Evolutionary conservation across 1,140 invertebrate genomes (phyloP), one percentile per base, ranked within the genome.

Genomic region (Dufourea novaeangliae): DNA sequence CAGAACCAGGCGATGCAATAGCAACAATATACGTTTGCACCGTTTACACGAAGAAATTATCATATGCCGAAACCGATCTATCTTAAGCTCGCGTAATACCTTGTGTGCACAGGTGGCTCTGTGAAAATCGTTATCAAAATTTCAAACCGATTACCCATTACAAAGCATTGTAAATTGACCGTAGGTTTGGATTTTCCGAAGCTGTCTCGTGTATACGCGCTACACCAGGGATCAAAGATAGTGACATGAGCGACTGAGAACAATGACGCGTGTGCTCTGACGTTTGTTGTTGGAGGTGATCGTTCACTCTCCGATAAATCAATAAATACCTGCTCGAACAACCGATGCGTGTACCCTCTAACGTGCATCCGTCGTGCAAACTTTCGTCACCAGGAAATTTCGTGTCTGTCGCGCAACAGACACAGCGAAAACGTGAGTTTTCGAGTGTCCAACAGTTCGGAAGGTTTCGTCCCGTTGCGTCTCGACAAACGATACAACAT

Each of bases 221-320:
- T 56, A 46, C 75, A 59, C 44, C 37, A 41, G 44, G 63, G 80
- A 46, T 67, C 70, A 46, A 44, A 74, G 78, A 84, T 76, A 82
- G 79, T 82, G 78, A 85, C 14, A 20, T 1, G 81, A 80, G 69
- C 79, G 77, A 78, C 78, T 76, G 82, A 81, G 74, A 80, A 82
- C 82, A 86, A 80, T 86, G 79, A 83, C 76, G 74, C 61, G 68
- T 74, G 52, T 63, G 72, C 71, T 20, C 41, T 52, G 41, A 59
- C 57, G 62, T 79, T 69, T 22, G 37, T 66, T 75, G 62, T 57
- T 34, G 68, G 64, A 72, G 25, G 44, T 77, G 80, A 68, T 81
- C 80, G 77, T 83, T 82, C 84, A 80, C 85, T 83, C 87, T 78
- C 80, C 79, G 88, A 89, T 86, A 87, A 89, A 89, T 90, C 88